Evolutionary conservation across 2,888 invertebrate genomes (phyloP), one percentile per base, ranked within the genome.

Genomic region (Cantharis nigra): DNA sequence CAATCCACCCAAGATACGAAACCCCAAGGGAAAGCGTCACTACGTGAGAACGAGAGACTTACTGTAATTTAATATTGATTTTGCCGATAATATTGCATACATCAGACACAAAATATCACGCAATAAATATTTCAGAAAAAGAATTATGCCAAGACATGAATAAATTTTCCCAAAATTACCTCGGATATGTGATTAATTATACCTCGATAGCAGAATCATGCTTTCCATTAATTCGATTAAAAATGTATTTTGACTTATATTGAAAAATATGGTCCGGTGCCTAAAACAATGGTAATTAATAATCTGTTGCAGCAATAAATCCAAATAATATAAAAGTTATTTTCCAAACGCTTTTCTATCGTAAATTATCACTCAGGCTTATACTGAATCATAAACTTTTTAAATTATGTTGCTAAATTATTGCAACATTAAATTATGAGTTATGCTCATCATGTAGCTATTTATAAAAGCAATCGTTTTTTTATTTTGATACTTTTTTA

Each of bases 31-130:
- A 74, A 65, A 73, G 67, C 78, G 23, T 63, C 63, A 69, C 69
- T 74, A 79, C 78, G 78, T 79, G 78, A 76, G 76, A 79, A 71
- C 71, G 76, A 69, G 74, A 74, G 76, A 76, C 76, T 78, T 73
- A 71, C 73, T 76, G 78, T 79, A 79, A 79, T 79, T 79, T 79
- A 76, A 74, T 79, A 79, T 79, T 79, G 78, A 79, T 79, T 79
- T 76, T 72, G 62, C n/a, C 74, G 71, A 76, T 73, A 73, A 79
- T 79, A 76, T 69, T 73, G 78, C 73, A 76, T 70, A 76, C 70
- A 70, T 69, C 74, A 70, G 72, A 28, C 69, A 62, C 49, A 49
- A 70, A 70, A 16, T 70, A 70, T 30, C 65, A 67, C n/a, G 26
- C 65, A 26, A 20, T 20, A 67, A 67, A 49, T 49, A 49, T 49